phyloP scores from a whole-genome alignment of 2,113 vertebrate species.

The Thalassoma bifasciatum region DNA sequence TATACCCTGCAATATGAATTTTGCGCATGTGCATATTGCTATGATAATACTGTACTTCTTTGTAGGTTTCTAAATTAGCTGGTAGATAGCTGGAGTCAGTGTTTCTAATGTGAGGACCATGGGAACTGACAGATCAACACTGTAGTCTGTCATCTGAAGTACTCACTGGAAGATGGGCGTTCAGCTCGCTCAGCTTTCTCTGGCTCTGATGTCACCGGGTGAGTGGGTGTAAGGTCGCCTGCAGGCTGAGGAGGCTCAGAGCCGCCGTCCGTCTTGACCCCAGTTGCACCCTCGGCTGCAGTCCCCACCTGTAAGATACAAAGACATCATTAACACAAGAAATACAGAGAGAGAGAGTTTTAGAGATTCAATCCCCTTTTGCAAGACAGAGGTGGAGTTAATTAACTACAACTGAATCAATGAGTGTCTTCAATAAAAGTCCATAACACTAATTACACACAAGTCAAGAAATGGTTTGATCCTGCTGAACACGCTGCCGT shows the following conservation, averaged over 20 bases:
- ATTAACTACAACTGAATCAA: constrained; percentile 2
- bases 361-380: not conserved
- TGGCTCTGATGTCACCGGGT: constrained; percentile 58
- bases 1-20: too few relatives aligned
- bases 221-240: constrained; percentile 53
- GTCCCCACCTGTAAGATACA: constrained; percentile 66
- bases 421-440: not conserved
- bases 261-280: constrained; percentile 65
- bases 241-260: constrained; percentile 46
- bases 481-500: constrained; percentile 9
- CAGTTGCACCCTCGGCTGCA: constrained; percentile 52
- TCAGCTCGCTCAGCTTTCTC: constrained; percentile 68
- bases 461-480: not conserved
- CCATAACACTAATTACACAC: not conserved
- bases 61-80: too few relatives aligned
- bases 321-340: constrained; percentile 20
- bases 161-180: constrained; percentile 79
- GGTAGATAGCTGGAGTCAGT: not conserved
- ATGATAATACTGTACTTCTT: too few relatives aligned
- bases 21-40: too few relatives aligned
- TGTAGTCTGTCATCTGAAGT: not conserved
- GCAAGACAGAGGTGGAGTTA: not conserved
- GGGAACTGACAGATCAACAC: not conserved
- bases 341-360: not conserved
- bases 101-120: not conserved